Conservation (phyloP, 2,888 invertebrate species). For the Chromoteleia sp. region DNA sequence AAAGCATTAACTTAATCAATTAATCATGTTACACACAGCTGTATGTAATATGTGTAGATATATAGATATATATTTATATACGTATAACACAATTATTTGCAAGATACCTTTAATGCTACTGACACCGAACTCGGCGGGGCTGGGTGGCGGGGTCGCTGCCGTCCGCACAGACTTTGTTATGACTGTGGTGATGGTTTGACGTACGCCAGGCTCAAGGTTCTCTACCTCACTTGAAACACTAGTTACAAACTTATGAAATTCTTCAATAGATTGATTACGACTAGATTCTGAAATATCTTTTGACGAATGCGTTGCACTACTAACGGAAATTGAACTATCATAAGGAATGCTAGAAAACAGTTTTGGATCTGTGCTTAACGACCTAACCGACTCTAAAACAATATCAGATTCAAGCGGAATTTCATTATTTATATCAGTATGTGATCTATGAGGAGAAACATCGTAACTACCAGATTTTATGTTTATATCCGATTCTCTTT, state of each 20-base stretch:
- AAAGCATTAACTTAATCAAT: too few species aligned
- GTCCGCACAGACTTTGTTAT: constrained; percentile 84
- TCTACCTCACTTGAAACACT: constrained; percentile 79
- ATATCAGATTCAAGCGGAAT: constrained; percentile 71
- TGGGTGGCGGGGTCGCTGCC: constrained; percentile 84
- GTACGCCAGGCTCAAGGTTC: constrained; percentile 83
- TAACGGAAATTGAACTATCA: constrained; percentile 34
- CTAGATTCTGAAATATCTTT: constrained; percentile 68
- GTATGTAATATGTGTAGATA: constrained; percentile 81
- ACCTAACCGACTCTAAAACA: constrained; percentile 72
- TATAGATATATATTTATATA: constrained; percentile 74
- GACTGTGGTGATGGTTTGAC: constrained; percentile 84
- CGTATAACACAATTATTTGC: constrained; percentile 84
- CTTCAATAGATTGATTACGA: constrained; percentile 54
- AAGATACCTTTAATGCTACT: constrained; percentile 85
- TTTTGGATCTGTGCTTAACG: constrained; percentile 68
- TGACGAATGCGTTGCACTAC: constrained; percentile 65
- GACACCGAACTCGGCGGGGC: constrained; percentile 84
- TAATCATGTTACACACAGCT: constrained; percentile 85
- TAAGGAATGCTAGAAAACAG: constrained; percentile 79
- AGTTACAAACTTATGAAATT: constrained; percentile 75
- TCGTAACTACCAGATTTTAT: constrained; percentile 76
- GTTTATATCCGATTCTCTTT: constrained; percentile 74
- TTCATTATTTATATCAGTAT: constrained; percentile 68
- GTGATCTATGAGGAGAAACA: constrained; percentile 72